phyloP scores from a whole-genome alignment of 35 echinoderm and acorn worm genomes.

The Apostichopus parvimensis region DNA sequence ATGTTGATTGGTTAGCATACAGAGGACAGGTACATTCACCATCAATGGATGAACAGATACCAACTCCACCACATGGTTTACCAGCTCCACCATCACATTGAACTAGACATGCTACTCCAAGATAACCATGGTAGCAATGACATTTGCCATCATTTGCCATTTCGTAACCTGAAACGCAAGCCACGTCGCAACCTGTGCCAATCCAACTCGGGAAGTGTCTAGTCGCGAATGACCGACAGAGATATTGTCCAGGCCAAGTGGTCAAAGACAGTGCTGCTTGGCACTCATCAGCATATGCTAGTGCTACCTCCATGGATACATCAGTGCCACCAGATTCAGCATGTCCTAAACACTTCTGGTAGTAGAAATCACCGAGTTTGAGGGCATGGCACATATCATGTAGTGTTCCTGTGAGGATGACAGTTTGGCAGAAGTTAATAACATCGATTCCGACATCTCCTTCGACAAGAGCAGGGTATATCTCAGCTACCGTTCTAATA shows the following conservation, averaged over 20 bases:
- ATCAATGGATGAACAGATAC: conserved; percentile 45
- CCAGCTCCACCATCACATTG: conserved; percentile 75
- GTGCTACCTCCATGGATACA: conserved; percentile 68
- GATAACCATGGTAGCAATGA: conserved; percentile 72
- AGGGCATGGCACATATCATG: conserved; percentile 11
- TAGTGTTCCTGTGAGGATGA: conserved; percentile 2
- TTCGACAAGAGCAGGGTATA: conserved; percentile 7
- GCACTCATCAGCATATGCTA: conserved; percentile 78
- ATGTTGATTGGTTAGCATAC: conserved; percentile 32
- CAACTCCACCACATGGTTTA: conserved; percentile 67
- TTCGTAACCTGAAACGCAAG: conserved; percentile 55
- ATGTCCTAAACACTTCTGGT: conserved; percentile 66
- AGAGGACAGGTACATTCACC: conserved; percentile 75
- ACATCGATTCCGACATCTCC: not conserved
- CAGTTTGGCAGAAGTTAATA: not conserved
- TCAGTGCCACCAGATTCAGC: conserved; percentile 10
- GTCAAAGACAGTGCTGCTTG: conserved; percentile 9
- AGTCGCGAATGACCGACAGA: conserved; percentile 60
- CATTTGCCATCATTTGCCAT: conserved; percentile 30
- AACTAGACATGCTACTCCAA: conserved; percentile 57
- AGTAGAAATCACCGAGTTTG: conserved; percentile 60
- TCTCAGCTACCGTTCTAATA: not conserved
- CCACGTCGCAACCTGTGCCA: conserved; percentile 45
- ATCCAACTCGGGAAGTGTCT: conserved; percentile 85
- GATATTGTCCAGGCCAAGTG: conserved; percentile 60